A percentile compares a stretch with the other conserved stretches of the same genome.
Conservation (phyloP, 2,888 invertebrate species). For the Eurytoma californica region DNA sequence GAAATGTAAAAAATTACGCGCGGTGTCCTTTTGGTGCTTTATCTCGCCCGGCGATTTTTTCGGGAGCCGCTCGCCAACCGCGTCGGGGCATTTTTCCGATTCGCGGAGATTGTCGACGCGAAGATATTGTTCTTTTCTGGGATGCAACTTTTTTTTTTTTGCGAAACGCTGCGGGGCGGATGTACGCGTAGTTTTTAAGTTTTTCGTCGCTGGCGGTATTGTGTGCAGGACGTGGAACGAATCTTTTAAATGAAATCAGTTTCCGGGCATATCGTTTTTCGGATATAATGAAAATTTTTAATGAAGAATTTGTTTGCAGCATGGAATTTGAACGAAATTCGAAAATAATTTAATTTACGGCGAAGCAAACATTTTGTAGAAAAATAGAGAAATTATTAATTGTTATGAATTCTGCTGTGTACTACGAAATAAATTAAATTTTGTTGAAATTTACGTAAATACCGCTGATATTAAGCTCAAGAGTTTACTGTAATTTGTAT, state of each 20-base stretch:
- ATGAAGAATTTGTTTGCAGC: neutral
- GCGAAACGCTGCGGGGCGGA: constrained; percentile 5
- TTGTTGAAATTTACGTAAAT: no score
- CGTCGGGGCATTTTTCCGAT: neutral
- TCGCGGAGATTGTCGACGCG: neutral
- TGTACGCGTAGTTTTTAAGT: neutral
- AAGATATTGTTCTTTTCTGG: neutral
- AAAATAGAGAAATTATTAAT: no score
- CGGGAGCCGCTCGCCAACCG: neutral
- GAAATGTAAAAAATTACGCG: constrained; percentile 49
- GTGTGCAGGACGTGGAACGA: neutral
- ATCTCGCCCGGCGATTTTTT: constrained; percentile 7
- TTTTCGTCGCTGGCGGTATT: neutral
- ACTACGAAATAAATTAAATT: no score
- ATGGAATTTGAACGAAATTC: no score
- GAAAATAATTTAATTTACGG: no score
- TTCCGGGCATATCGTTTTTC: no score
- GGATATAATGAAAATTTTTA: constrained; percentile 1
- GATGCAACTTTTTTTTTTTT: neutral
- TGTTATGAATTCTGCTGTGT: no score
- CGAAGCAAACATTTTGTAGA: no score
- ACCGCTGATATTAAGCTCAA: no score
- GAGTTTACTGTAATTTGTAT: no score
- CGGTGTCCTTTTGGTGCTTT: constrained; percentile 34
- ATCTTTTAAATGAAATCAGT: neutral